Conservation (phyloP, 2,113 vertebrate genomes). For the Chauna torquata region DNA sequence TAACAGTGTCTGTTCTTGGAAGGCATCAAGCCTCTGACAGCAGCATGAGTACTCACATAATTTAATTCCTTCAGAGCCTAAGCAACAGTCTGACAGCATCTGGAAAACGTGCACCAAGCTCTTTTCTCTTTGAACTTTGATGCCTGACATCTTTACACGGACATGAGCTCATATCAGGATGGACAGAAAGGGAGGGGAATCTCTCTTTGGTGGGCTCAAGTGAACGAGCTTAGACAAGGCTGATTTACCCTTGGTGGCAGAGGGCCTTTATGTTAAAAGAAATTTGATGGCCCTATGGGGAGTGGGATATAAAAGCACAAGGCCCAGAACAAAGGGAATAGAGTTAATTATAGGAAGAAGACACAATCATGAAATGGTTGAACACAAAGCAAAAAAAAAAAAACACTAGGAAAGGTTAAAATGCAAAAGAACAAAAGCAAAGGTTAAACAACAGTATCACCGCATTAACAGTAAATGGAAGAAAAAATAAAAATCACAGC, state of each 20-base stretch:
- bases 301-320: conserved; percentile 24
- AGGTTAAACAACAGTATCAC: not conserved
- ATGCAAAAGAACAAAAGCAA: not conserved
- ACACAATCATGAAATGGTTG: not conserved
- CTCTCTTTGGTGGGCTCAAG: conserved; percentile 29
- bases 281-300: conserved; percentile 14
- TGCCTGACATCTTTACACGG: conserved; percentile 47
- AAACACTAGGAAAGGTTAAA: not conserved
- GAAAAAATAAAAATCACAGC: not conserved
- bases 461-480: not conserved
- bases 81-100: conserved; percentile 48
- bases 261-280: conserved; percentile 55
- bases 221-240: conserved; percentile 56
- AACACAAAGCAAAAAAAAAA: not conserved
- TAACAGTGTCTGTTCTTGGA: conserved; percentile 2
- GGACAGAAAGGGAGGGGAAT: conserved; percentile 39
- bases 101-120: conserved; percentile 38
- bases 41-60: conserved; percentile 25
- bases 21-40: conserved; percentile 5
- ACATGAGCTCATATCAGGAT: conserved; percentile 50
- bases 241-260: conserved; percentile 49
- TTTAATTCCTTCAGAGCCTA: conserved; percentile 53
- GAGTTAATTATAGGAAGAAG: conserved; percentile 23
- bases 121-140: conserved; percentile 63
- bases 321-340: conserved; percentile 21